Conservation (phyloP, 2,888 invertebrate species). For the Andrena dorsata region DNA sequence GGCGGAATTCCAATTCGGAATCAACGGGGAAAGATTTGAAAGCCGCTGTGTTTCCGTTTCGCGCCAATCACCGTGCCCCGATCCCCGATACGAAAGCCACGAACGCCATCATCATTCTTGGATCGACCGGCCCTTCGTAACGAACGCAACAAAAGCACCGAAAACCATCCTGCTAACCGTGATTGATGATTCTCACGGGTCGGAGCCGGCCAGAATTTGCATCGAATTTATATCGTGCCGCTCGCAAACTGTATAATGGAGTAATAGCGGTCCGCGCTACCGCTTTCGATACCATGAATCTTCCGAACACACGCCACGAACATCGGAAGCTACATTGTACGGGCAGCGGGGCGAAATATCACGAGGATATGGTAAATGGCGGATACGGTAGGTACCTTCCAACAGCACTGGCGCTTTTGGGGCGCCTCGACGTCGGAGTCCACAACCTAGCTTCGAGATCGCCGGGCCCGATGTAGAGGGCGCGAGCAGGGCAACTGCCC, state of each 20-base stretch:
- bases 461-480: no score
- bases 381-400: constrained; percentile 44
- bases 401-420: constrained; percentile 43
- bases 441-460: neutral
- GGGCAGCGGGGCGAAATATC: constrained; percentile 42
- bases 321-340: constrained; percentile 57
- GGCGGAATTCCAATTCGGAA: neutral
- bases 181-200: constrained; percentile 65
- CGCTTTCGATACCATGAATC: constrained; percentile 65
- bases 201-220: constrained; percentile 55
- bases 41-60: neutral
- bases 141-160: constrained; percentile 34
- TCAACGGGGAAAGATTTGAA: neutral
- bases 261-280: constrained; percentile 60
- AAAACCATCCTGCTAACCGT: constrained; percentile 49
- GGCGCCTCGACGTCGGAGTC: constrained; percentile 2
- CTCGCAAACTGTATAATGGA: constrained; percentile 53
- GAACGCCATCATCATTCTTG: constrained; percentile 1
- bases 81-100: constrained; percentile 4
- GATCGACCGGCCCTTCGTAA: constrained; percentile 7
- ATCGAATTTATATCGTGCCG: constrained; percentile 62
- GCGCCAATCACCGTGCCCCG: neutral
- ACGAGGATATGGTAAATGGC: constrained; percentile 62
- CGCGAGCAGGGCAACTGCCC: no score
- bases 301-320: constrained; percentile 54